Evolutionary conservation across 2,888 invertebrate genomes (phyloP).

Genomic region (Taphrorychus bicolor): DNA sequence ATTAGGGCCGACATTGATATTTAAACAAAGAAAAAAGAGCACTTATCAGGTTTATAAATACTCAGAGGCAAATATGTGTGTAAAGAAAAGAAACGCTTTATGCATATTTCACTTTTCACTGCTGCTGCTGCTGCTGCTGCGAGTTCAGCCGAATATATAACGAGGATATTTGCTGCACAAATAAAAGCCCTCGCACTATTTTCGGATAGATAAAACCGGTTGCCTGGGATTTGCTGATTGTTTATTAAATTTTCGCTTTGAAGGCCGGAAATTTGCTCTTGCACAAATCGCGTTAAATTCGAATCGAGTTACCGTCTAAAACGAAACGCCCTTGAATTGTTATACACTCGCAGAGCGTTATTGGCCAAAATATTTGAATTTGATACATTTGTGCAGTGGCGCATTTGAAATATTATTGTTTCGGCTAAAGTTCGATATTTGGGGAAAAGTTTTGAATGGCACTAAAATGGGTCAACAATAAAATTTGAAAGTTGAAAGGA

Average conservation of each 20-base stretch:
- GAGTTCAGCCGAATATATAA: slow-evolving; percentile 6
- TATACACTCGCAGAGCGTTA: not conserved
- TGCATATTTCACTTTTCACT: slow-evolving; percentile 4
- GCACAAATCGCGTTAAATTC: not conserved
- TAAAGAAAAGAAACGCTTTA: not conserved
- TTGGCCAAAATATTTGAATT: not conserved
- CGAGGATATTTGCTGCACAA: slow-evolving; percentile 1
- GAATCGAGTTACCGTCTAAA: not conserved
- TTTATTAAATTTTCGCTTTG: slow-evolving; percentile 1
- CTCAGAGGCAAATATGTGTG: not conserved
- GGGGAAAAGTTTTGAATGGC: too few relatives aligned
- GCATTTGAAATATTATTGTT: too few relatives aligned
- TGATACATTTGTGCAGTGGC: too few relatives aligned
- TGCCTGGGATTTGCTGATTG: slow-evolving; percentile 3
- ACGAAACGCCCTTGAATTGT: not conserved
- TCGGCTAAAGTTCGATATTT: too few relatives aligned
- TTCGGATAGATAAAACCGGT: slow-evolving; percentile 4
- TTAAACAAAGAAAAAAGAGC: not conserved
- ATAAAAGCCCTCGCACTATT: slow-evolving; percentile 7
- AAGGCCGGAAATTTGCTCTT: not conserved
- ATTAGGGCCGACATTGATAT: slow-evolving; percentile 4
- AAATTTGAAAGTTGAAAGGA: too few relatives aligned
- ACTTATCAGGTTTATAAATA: slow-evolving; percentile 4
- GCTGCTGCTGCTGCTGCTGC: not conserved
- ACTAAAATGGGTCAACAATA: too few relatives aligned